Evolutionary conservation across 2,888 invertebrate genomes (phyloP), one percentile per base, ranked within the genome.

Genomic region (Ectobius pallidus): DNA sequence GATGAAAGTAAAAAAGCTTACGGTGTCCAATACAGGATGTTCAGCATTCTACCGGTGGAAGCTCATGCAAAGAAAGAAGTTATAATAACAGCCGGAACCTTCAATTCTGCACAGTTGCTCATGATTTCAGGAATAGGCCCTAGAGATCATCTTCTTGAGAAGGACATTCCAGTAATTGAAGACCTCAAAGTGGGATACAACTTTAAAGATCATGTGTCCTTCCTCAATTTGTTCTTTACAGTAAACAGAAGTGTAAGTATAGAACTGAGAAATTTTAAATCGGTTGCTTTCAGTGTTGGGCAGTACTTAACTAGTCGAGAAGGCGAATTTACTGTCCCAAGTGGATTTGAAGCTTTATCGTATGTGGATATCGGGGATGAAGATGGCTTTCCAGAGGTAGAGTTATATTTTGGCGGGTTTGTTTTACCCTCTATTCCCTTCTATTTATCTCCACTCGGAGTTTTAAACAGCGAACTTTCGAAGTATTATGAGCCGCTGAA

Each of bases 1-100:
- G 83, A 88, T 75, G 81, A 81, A 0, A 73, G 78, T 16, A 85
- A 84, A 76, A 81, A 79, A 0, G 87, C 88, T 0, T 82, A 84
- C 63, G 90, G 89, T 2, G 87, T 91, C 0, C 81, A 86, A 77
- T 87, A 88, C 72, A 81, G 84, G 0, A 81, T 84, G 49, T 82
- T 85, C 70, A 83, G 84, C 0, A 77, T 82, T 71, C 81, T 80
- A 55, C 81, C 82, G 34, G 82, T 34, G 6, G 7, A 82, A 61
- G 87, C 88, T 0, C 80, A 78, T 71, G 91, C 90, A 0, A 83
- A 85, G 55, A 88, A 86, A 77, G 92, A 92, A 82, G 88, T 94
- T 0, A 90, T 95, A 71, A 75, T 94, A 2, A 89, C 91, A 11
- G 92, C 90, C 1, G 94, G 94, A 0, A 88, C 93, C 0, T 90